Evolutionary conservation across 2,113 vertebrate species (phyloP).

Genomic region (Quiscalus mexicanus): DNA sequence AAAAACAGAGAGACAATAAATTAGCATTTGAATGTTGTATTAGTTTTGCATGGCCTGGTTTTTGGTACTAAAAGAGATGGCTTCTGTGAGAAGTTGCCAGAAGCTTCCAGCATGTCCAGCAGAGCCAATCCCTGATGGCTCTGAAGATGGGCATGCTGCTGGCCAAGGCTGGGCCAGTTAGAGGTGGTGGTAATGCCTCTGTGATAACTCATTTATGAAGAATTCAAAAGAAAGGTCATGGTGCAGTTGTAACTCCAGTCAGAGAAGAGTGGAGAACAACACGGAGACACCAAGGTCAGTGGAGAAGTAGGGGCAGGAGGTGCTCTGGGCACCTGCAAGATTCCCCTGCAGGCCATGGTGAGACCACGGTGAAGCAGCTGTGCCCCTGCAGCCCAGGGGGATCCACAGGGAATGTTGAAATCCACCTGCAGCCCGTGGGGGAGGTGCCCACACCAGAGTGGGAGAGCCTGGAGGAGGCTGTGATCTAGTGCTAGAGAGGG

Average conservation of each 20-base stretch:
- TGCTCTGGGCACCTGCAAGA: rapidly evolving
- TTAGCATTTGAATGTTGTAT: neutral
- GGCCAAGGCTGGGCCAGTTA: neutral
- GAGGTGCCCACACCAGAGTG: rapidly evolving
- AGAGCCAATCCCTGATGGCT: neutral
- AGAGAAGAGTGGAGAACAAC: neutral
- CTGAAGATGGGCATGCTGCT: neutral
- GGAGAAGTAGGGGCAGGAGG: neutral
- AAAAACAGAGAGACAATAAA: neutral
- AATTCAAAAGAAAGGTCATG: neutral
- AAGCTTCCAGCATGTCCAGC: neutral
- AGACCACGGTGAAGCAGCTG: neutral
- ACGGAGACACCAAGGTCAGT: neutral
- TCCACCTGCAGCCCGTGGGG: neutral
- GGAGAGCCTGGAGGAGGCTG: neutral
- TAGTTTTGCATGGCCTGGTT: neutral
- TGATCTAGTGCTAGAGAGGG: too few species aligned
- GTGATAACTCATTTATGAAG: neutral
- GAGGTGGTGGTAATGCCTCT: rapidly evolving
- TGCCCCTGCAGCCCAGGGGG: neutral
- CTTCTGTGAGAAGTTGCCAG: neutral
- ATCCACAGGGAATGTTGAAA: neutral
- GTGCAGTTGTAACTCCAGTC: neutral
- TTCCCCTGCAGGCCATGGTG: neutral
- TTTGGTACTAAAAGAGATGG: neutral